phyloP scores from a whole-genome alignment of 1,140 invertebrate species.

The Daktulosphaira vitifoliae region DNA sequence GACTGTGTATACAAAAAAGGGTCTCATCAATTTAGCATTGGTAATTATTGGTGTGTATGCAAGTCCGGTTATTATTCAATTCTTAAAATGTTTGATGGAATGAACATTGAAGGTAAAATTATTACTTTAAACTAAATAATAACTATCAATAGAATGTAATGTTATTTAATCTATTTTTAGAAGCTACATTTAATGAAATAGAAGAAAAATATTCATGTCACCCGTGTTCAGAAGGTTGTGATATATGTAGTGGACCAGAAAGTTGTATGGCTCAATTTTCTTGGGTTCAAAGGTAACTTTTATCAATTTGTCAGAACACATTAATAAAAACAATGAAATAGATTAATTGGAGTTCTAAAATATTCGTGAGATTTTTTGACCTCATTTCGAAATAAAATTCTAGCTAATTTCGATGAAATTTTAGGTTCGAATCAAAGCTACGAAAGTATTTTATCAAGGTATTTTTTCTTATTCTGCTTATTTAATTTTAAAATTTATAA shows the following conservation, averaged over 20 bases:
- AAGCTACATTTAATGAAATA: not conserved
- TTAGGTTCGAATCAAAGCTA: too few species aligned
- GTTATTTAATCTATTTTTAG: not conserved
- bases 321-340: too few species aligned
- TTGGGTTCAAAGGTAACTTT: slow-evolving; percentile 19
- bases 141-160: too few species aligned
- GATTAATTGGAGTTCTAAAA: too few species aligned
- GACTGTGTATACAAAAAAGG: not conserved
- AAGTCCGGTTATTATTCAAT: slow-evolving; percentile 16
- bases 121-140: too few species aligned
- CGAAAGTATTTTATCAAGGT: too few species aligned
- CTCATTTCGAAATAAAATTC: too few species aligned
- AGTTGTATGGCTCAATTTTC: slow-evolving; percentile 15
- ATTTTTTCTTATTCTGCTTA: too few species aligned
- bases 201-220: slow-evolving; percentile 2
- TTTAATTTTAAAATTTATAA: too few species aligned
- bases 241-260: not conserved
- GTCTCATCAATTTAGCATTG: not conserved
- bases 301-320: too few species aligned
- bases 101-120: not conserved
- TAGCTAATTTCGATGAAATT: too few species aligned
- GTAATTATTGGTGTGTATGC: slow-evolving; percentile 13
- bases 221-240: slow-evolving; percentile 12
- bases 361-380: too few species aligned
- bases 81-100: not conserved